These are phyloP conservation scores for Linurgus olivaceus DNA, from an alignment of 2,797 vertebrate genomes.

Conservation along the genomic window DNA sequence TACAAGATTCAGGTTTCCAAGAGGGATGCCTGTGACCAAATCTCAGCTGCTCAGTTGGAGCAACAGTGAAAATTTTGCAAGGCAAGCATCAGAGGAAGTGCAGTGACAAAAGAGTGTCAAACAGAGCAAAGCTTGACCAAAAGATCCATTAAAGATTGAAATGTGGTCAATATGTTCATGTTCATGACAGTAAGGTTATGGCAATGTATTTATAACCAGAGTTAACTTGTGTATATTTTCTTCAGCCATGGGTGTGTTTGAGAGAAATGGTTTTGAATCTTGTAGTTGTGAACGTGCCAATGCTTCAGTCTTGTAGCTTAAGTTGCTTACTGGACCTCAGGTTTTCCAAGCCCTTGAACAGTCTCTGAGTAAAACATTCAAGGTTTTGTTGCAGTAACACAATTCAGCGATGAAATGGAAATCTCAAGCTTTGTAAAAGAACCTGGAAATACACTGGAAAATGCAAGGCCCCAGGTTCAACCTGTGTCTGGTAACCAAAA, in stretches of 20 bases:
- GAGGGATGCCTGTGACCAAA: not conserved
- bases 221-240: not conserved
- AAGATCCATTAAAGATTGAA: not conserved
- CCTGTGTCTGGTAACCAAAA: not conserved
- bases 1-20: rapidly evolving
- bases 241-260: not conserved
- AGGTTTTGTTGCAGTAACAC: not conserved
- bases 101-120: not conserved
- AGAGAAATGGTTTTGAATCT: not conserved
- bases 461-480: not conserved
- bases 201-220: not conserved
- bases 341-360: not conserved
- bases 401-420: not conserved
- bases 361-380: not conserved
- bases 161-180: not conserved
- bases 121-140: not conserved
- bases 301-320: not conserved
- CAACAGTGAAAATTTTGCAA: not conserved
- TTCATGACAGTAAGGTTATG: not conserved
- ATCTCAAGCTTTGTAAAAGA: not conserved
- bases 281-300: not conserved
- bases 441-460: not conserved
- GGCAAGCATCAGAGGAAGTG: not conserved
- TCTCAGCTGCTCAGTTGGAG: rapidly evolving
- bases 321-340: not conserved